phyloP scores from a whole-genome alignment of 2,888 invertebrate species.

The Orthonychiurus folsomi region DNA sequence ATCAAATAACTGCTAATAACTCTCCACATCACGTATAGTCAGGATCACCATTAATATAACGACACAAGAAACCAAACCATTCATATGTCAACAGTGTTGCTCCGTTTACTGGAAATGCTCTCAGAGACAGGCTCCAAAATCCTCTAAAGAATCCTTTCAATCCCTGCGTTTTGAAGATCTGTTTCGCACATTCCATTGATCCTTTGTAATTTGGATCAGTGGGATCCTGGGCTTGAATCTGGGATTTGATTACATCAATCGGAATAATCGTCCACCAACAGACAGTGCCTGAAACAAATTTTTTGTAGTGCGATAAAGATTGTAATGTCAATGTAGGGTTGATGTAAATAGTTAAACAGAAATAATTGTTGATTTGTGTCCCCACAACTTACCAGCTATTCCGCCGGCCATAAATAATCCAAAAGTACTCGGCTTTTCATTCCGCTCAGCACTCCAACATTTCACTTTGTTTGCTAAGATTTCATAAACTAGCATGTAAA shows the following conservation, averaged over 20 bases:
- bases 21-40: not conserved
- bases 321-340: too few relatives aligned
- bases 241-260: slow-evolving; percentile 64
- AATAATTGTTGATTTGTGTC: not conserved
- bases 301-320: not conserved
- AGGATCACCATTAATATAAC: not conserved
- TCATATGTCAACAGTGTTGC: slow-evolving; percentile 53
- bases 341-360: too few relatives aligned
- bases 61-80: slow-evolving; percentile 20
- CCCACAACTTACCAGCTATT: slow-evolving; percentile 45
- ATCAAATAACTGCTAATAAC: not conserved
- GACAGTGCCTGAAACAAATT: slow-evolving; percentile 47
- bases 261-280: slow-evolving; percentile 64
- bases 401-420: slow-evolving; percentile 46
- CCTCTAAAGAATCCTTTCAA: slow-evolving; percentile 54
- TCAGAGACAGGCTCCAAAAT: slow-evolving; percentile 52
- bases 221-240: slow-evolving; percentile 59
- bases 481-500: slow-evolving; percentile 56
- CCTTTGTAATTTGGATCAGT: slow-evolving; percentile 50
- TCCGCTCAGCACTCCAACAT: slow-evolving; percentile 7
- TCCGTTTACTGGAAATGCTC: slow-evolving; percentile 65
- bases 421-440: slow-evolving; percentile 16
- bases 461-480: slow-evolving; percentile 16
- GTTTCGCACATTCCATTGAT: slow-evolving; percentile 52
- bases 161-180: slow-evolving; percentile 53